Conservation (phyloP, 2,797 vertebrate genomes). For the Sebastolobus altivelis region DNA sequence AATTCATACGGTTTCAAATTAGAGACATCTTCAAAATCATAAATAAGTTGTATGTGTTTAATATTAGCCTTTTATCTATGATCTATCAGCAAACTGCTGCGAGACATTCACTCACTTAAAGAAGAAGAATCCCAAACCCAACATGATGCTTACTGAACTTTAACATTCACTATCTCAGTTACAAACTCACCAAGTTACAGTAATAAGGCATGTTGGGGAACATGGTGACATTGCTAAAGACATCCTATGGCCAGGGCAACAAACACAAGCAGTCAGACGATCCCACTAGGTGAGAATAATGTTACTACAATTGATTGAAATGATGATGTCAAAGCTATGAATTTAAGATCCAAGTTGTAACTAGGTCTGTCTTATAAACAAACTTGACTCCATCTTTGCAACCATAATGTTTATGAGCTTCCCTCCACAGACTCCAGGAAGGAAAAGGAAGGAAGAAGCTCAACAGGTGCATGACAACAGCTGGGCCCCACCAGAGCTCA, state of each 20-base stretch:
- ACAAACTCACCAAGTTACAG: neutral
- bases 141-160: neutral
- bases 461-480: slow-evolving; percentile 69
- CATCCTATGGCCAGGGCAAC: neutral
- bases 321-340: neutral
- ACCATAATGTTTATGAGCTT: neutral
- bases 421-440: slow-evolving; percentile 1
- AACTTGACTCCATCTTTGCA: slow-evolving; percentile 1
- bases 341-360: neutral
- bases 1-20: slow-evolving; percentile 15
- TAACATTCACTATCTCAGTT: neutral
- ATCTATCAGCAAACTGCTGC: neutral
- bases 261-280: neutral
- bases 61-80: neutral
- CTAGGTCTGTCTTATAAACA: neutral
- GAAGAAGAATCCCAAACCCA: neutral
- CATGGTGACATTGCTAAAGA: neutral
- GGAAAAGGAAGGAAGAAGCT: slow-evolving; percentile 41
- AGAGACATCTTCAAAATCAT: neutral
- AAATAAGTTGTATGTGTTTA: slow-evolving; percentile 4
- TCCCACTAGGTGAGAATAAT: neutral
- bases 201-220: neutral
- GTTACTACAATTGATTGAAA: neutral
- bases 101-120: neutral
- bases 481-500: slow-evolving; percentile 39